These are phyloP conservation scores for Acheta domesticus DNA, from an alignment of 2,888 invertebrate species.

Conservation along the genomic window DNA sequence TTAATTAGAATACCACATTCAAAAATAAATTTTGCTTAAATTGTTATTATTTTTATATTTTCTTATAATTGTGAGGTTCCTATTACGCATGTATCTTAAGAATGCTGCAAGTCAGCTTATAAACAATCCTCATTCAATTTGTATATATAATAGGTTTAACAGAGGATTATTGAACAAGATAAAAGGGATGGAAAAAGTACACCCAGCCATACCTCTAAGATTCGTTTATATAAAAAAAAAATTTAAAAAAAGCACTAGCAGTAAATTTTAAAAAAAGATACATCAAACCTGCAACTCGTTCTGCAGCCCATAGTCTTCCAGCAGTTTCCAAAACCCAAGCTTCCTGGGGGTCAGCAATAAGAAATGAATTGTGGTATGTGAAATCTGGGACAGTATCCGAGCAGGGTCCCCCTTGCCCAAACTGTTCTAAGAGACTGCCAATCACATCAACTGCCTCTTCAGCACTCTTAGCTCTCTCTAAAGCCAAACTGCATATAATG, in stretches of 20 bases:
- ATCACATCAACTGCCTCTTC: constrained; percentile 65
- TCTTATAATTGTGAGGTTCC: no score
- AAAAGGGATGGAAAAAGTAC: no score
- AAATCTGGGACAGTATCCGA: constrained; percentile 57
- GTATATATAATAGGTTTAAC: no score
- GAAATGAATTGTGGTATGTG: constrained; percentile 69
- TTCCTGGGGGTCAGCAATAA: constrained; percentile 65
- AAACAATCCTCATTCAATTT: no score
- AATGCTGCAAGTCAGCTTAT: no score
- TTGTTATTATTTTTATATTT: no score
- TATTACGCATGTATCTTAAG: no score
- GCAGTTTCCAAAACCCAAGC: constrained; percentile 75
- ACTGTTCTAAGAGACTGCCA: constrained; percentile 59
- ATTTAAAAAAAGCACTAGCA: no score
- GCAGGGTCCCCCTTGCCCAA: constrained; percentile 71
- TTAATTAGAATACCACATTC: no score
- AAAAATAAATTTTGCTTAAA: no score
- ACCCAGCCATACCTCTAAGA: no score
- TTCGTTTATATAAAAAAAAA: background rate
- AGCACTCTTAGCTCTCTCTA: constrained; percentile 66
- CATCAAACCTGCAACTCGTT: constrained; percentile 57
- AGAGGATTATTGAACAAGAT: no score
- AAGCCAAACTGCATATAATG: constrained; percentile 55
- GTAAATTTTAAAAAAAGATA: constrained; percentile 22
- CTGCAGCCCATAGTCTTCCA: constrained; percentile 74